These are phyloP conservation scores for Channallabes apus DNA, from an alignment of 2,797 vertebrate genomes.

Conservation along the genomic window DNA sequence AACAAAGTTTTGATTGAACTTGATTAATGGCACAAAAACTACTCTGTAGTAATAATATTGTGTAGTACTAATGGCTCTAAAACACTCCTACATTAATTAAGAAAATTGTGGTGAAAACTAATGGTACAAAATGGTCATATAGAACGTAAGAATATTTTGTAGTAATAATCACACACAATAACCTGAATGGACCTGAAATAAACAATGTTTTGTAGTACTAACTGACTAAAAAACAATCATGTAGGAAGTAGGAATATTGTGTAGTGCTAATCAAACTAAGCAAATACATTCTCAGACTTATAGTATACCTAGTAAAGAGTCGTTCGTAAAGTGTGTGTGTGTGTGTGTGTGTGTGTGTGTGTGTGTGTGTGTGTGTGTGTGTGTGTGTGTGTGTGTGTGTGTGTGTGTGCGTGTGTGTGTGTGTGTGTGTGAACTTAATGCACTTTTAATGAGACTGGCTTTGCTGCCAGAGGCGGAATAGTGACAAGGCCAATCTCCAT, in stretches of 20 bases:
- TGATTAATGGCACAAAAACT: too few species aligned
- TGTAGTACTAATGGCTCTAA: neutral
- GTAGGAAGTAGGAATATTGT: neutral
- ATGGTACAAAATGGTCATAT: too few species aligned
- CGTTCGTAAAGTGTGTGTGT: conserved; percentile 30
- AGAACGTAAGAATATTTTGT: neutral
- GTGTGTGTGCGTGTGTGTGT: conserved; percentile 45
- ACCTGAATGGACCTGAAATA: neutral
- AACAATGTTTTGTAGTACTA: too few species aligned
- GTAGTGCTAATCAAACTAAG: neutral
- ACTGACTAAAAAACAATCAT: too few species aligned
- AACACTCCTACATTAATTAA: neutral
- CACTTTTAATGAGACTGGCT: conserved; percentile 77
- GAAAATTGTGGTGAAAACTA: too few species aligned
- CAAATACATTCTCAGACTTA: conserved; percentile 1
- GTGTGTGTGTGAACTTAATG: conserved; percentile 59
- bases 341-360: conserved; percentile 39
- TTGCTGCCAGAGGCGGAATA: conserved; percentile 70
- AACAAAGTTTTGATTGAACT: too few species aligned
- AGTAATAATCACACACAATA: neutral
- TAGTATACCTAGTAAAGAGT: neutral
- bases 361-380: conserved; percentile 33
- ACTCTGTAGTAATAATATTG: neutral
- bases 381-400: conserved; percentile 39
- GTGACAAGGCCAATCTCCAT: conserved; percentile 70